Conservation (phyloP, 2,888 invertebrate species). For the Punctoribates punctum region DNA sequence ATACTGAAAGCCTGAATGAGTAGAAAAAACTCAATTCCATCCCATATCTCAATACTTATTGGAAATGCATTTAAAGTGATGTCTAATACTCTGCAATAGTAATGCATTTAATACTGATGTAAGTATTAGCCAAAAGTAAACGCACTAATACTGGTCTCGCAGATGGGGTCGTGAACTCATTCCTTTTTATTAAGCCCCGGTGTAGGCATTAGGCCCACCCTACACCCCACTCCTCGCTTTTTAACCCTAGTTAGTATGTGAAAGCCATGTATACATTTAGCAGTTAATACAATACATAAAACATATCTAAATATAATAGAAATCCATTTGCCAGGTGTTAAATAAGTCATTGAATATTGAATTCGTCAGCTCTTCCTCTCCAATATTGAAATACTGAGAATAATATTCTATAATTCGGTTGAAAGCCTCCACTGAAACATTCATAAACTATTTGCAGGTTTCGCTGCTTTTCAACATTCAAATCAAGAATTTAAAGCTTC, state of each 20-base stretch:
- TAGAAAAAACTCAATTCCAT: neutral
- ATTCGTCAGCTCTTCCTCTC: slow-evolving; percentile 30
- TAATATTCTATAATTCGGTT: slow-evolving; percentile 3
- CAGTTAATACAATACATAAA: slow-evolving; percentile 25
- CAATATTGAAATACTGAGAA: neutral
- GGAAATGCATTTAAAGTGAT: slow-evolving; percentile 16
- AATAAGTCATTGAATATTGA: slow-evolving; percentile 32
- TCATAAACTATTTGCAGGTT: slow-evolving; percentile 20
- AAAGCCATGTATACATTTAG: slow-evolving; percentile 20
- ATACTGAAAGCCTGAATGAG: neutral
- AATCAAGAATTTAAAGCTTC: neutral
- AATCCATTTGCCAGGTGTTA: slow-evolving; percentile 37
- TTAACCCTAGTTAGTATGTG: slow-evolving; percentile 33
- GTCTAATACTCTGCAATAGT: neutral
- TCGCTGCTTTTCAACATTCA: neutral
- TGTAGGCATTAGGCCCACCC: slow-evolving; percentile 1
- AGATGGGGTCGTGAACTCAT: slow-evolving; percentile 27
- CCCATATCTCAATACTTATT: neutral
- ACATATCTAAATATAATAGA: slow-evolving; percentile 24
- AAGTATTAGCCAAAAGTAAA: slow-evolving; percentile 27
- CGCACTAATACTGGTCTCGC: slow-evolving; percentile 31
- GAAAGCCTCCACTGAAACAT: slow-evolving; percentile 12
- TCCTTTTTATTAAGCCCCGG: slow-evolving; percentile 3
- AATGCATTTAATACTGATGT: slow-evolving; percentile 8
- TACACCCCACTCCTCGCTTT: slow-evolving; percentile 6